A percentile compares a stretch with the other conserved stretches of the same genome.
These are phyloP conservation scores for Eulemur mongoz DNA, from an alignment of 2,797 vertebrate genomes.

Conservation along the genomic window DNA sequence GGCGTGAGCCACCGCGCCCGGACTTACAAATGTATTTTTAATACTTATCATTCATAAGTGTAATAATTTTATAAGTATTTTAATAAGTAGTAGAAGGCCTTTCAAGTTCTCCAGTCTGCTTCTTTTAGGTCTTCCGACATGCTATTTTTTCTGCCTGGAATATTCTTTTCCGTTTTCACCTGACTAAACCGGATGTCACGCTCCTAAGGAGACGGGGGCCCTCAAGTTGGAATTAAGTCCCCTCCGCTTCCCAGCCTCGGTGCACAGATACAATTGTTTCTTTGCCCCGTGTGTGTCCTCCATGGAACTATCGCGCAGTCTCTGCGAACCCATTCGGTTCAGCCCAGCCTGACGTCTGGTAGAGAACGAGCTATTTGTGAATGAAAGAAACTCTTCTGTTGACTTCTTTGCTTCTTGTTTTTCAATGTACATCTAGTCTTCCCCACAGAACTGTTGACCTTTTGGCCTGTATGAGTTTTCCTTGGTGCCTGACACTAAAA, in stretches of 20 bases:
- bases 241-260: not conserved
- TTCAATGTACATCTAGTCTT: not conserved
- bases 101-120: not conserved
- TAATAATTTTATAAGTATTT: not conserved
- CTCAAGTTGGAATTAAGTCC: not conserved
- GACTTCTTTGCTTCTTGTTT: not conserved
- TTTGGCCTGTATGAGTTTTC: not conserved
- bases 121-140: not conserved
- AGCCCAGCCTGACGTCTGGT: not conserved
- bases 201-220: not conserved
- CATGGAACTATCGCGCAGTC: not conserved
- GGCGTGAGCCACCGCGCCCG: no score
- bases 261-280: not conserved
- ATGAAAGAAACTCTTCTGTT: not conserved
- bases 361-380: not conserved
- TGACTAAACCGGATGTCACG: not conserved
- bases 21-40: not conserved
- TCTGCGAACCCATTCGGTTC: not conserved
- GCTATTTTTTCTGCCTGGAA: not conserved
- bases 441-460: not conserved
- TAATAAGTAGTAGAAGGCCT: not conserved
- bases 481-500: not conserved
- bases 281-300: not conserved
- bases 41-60: not conserved
- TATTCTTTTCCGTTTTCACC: not conserved